Conservation (phyloP, 2,113 vertebrate species). For the Crotalus tigris region DNA sequence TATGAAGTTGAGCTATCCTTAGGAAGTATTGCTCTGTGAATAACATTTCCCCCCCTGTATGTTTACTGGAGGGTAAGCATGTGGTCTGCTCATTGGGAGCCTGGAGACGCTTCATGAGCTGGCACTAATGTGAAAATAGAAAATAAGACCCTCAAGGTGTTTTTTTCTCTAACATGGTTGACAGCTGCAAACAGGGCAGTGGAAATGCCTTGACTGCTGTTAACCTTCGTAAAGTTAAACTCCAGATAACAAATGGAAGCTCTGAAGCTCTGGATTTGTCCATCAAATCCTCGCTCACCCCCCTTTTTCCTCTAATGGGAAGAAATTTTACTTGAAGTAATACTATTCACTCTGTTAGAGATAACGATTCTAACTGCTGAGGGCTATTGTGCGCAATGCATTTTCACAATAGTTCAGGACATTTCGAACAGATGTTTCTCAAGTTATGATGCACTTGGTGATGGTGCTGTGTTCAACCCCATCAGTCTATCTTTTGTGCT, state of each 20-base stretch:
- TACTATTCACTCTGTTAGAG: conserved; percentile 13
- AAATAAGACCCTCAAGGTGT: conserved; percentile 7
- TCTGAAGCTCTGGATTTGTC: conserved; percentile 8
- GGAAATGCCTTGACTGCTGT: conserved; percentile 9
- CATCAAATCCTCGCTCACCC: background rate
- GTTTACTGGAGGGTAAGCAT: conserved; percentile 5
- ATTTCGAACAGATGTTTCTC: conserved; percentile 49
- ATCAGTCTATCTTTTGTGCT: background rate
- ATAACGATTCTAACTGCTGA: conserved; percentile 30
- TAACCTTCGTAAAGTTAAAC: background rate
- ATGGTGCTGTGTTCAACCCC: background rate
- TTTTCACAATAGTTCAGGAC: background rate
- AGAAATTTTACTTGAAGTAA: conserved; percentile 34
- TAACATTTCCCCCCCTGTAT: background rate
- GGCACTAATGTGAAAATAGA: conserved; percentile 17
- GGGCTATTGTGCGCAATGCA: background rate
- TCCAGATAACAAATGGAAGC: conserved; percentile 26
- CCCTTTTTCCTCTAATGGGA: background rate
- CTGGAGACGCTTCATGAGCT: conserved; percentile 11
- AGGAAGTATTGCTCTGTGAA: background rate
- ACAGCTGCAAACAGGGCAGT: background rate
- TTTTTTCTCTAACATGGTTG: background rate
- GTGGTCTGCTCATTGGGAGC: background rate
- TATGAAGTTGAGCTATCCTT: background rate
- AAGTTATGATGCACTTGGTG: background rate